Conservation (phyloP, 2,113 vertebrate genomes). For the Mormyrus lacerda region DNA sequence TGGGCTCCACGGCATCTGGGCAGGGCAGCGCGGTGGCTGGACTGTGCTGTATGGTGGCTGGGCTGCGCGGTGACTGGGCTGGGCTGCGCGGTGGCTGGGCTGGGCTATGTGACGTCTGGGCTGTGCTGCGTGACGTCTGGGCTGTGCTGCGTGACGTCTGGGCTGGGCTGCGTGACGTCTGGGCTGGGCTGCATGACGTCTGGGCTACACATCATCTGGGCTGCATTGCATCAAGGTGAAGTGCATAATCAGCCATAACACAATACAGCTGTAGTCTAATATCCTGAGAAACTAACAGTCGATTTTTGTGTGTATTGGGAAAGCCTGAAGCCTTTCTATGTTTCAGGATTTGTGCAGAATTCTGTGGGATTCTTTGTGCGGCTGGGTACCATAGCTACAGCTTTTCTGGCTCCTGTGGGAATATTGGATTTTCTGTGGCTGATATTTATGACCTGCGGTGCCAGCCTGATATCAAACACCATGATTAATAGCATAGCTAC, state of each 20-base stretch:
- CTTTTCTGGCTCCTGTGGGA: not conserved
- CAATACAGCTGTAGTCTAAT: not conserved
- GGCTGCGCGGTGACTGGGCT: no score
- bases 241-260: not conserved
- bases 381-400: not conserved
- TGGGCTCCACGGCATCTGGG: no score
- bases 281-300: not conserved
- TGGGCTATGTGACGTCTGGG: no score
- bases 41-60: no score
- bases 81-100: no score
- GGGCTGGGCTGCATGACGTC: no score
- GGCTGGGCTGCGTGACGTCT: no score
- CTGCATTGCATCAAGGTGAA: not conserved
- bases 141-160: no score
- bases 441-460: not conserved
- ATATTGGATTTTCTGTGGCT: not conserved
- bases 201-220: no score
- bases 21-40: no score
- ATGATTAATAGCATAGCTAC: slow-evolving; percentile 15
- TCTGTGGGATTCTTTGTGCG: not conserved
- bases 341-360: not conserved
- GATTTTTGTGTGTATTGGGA: not conserved
- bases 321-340: not conserved
- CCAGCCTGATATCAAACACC: not conserved
- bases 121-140: no score